These are phyloP conservation scores for Oegoconia quadripuncta DNA, from an alignment of 2,888 invertebrate genomes.

Conservation along the genomic window DNA sequence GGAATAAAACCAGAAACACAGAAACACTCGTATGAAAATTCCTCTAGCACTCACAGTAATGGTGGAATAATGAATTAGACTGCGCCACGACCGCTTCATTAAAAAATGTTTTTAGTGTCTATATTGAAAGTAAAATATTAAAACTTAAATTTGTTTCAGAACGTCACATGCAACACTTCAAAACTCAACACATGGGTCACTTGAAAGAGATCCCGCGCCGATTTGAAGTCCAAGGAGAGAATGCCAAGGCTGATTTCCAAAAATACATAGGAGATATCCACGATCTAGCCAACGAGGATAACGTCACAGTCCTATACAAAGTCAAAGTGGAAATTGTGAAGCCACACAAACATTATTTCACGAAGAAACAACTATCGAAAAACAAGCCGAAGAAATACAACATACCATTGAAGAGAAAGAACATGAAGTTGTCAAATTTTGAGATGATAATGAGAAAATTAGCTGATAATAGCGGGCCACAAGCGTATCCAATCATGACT, in stretches of 20 bases:
- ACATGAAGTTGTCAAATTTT: slow-evolving; percentile 62
- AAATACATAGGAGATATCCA: slow-evolving; percentile 48
- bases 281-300: slow-evolving; percentile 41
- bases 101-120: no score
- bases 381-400: slow-evolving; percentile 55
- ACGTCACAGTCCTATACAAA: slow-evolving; percentile 47
- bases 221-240: slow-evolving; percentile 45
- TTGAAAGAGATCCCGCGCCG: slow-evolving; percentile 46
- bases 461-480: slow-evolving; percentile 31
- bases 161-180: slow-evolving; percentile 27
- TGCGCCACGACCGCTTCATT: no score
- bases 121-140: no score
- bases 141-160: slow-evolving; percentile 23
- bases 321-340: slow-evolving; percentile 46
- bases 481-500: slow-evolving; percentile 27
- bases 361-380: slow-evolving; percentile 32
- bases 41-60: no score
- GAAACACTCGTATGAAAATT: no score
- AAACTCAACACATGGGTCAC: slow-evolving; percentile 19
- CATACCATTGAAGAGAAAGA: slow-evolving; percentile 60
- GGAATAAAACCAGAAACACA: no score
- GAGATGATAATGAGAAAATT: slow-evolving; percentile 53
- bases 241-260: slow-evolving; percentile 40
- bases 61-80: no score
- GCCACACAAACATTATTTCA: slow-evolving; percentile 16